Evolutionary conservation across 2,888 invertebrate genomes (phyloP), one percentile per base, ranked within the genome.

Genomic region (Clusia tigrina): DNA sequence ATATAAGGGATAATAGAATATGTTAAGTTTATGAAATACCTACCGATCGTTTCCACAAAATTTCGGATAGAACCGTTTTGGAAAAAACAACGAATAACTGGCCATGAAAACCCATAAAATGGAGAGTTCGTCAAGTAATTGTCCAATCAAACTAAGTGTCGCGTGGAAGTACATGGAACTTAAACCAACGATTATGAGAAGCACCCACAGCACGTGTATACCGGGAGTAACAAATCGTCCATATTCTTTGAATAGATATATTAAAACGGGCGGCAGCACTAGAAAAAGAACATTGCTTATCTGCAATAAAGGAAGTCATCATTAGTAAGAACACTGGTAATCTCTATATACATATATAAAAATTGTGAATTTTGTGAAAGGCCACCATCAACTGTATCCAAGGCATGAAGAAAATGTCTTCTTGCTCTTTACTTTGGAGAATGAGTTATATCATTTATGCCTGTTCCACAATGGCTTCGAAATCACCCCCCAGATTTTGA

Each of bases 101-200:
- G 91, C 90, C 86, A 91, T 90, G 71, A 91, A 89, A 1, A 93
- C 89, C 94, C 93, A 94, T 53, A 94, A 79, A 77, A 94, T 94
- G 52, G 92, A 89, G 69, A 93, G 83, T 80, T 94, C 93, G 83
- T 94, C 93, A 62, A 94, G 82, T 32, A 94, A 82, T 83, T 94
- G 93, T 24, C 93, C 92, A 69, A 92, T 88, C 73, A 93, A 86
- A 74, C 92, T 92, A 32, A 94, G 85, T 2, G 93, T 94, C 5
- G 93, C 93, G 84, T 94, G 94, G 78, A 94, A 94, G 80, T 94
- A 94, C 66, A 92, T 92, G 32, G 93, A 93, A 72, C 91, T 90
- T 1, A 92, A 78, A 5, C 93, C 93, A 57, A 94, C 91, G 42
- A 92, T 86, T 85, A 93, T 90, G 61, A 93, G 82, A 57, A 93